Evolutionary conservation across 1,140 invertebrate species (phyloP), one percentile per base, ranked within the genome.

Genomic region (Theocolax elegans): DNA sequence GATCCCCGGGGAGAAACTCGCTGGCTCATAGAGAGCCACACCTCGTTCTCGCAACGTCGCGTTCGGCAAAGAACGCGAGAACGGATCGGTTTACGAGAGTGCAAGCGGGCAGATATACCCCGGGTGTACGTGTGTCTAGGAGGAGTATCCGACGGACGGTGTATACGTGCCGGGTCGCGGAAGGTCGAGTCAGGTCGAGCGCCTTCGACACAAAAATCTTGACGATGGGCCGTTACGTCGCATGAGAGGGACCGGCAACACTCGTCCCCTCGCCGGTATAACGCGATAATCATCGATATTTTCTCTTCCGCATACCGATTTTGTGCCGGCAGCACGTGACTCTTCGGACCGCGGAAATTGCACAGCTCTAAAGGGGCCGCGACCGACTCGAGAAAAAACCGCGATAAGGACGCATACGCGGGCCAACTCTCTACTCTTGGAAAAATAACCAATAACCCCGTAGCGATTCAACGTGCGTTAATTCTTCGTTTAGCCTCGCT

Each of bases 271-370:
- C 25, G 17, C n/a, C 46, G 17, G 23, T 17, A 17, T 60, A 67
- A 71, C 58, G 78, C 75, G 82, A 83, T 83, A 83, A 81, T 80
- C 82, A 83, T 83, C 81, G 81, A 82, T 82, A 83, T 81, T 83
- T 81, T 83, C 80, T 80, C 82, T 83, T 83, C 82, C 81, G 81
- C 82, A 82, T 83, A 81, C 81, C 82, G 80, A 82, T 81, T 83
- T 80, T 73, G 78, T 74, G 72, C 74, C 79, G 15, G 46, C 54
- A 29, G 77, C 77, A 82, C 80, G 80, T 82, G 80, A 84, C 79
- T 80, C 76, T 75, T 66, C 76, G 77, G 71, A 73, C 53, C 53
- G 19, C 78, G 81, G 79, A 82, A 81, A 83, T 83, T 79, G 76
- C 75, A 72, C n/a, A 35, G 75, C 21, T 35, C 48, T 29, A 48